These are phyloP conservation scores for Diaperis boleti DNA, from an alignment of 2,888 invertebrate genomes.

Conservation along the genomic window DNA sequence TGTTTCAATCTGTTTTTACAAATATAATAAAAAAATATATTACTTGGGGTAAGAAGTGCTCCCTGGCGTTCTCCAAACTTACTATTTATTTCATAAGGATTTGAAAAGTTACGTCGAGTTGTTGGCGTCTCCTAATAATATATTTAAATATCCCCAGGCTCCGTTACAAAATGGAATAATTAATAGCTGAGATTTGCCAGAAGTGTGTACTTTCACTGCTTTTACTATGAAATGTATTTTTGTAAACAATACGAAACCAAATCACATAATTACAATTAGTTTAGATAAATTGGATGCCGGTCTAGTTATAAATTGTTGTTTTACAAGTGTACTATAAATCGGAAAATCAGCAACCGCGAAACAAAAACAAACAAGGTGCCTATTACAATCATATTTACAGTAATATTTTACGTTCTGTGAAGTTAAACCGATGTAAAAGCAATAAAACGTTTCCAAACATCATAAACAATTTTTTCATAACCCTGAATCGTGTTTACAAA, in stretches of 20 bases:
- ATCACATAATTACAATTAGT: background rate
- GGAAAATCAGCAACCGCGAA: conserved; percentile 1
- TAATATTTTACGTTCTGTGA: conserved; percentile 19
- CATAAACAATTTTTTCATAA: conserved; percentile 33
- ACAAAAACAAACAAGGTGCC: conserved; percentile 21
- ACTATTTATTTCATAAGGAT: no score
- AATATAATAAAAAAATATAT: no score
- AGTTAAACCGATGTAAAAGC: conserved; percentile 17
- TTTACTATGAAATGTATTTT: background rate
- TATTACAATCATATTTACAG: conserved; percentile 22
- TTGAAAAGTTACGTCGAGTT: background rate
- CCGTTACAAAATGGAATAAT: background rate
- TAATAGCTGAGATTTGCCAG: no score
- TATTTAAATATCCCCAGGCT: conserved; percentile 1
- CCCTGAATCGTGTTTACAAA: conserved; percentile 2
- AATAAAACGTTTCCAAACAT: conserved; percentile 23
- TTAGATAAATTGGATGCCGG: background rate
- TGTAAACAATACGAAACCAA: background rate
- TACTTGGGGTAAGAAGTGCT: no score
- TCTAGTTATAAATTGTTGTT: conserved; percentile 9
- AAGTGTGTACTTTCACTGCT: conserved; percentile 5
- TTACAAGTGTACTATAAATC: background rate
- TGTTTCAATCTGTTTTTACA: background rate
- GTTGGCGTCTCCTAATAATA: background rate
- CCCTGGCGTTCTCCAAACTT: no score